Percentiles rank a stretch among this genome's conserved stretches.
These are phyloP conservation scores for Argyrosomus regius DNA, from an alignment of 2,797 vertebrate species.

Conservation along the genomic window DNA sequence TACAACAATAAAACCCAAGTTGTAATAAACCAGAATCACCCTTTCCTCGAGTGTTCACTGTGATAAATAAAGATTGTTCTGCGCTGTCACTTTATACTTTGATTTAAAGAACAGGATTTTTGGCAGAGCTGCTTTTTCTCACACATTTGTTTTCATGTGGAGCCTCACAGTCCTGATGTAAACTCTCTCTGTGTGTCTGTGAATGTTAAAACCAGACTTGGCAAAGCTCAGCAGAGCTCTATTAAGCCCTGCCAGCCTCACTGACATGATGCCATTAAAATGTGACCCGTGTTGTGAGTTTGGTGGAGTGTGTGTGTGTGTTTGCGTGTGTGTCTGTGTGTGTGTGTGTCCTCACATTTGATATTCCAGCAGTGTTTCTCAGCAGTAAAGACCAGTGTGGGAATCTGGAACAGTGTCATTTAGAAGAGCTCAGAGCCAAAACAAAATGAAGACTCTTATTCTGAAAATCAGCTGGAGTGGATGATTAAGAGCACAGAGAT, in stretches of 20 bases:
- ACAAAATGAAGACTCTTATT: constrained; percentile 22
- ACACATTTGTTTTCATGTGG: constrained; percentile 23
- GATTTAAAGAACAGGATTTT: background rate
- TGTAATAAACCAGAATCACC: background rate
- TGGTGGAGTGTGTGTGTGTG: constrained; percentile 17
- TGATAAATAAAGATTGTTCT: background rate
- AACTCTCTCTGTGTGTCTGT: constrained; percentile 14
- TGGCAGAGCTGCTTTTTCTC: background rate
- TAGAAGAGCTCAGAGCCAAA: background rate
- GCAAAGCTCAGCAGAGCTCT: constrained; percentile 48
- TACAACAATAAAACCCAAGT: background rate
- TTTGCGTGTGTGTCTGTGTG: constrained; percentile 13
- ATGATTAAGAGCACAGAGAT: background rate
- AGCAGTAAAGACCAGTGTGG: constrained; percentile 32
- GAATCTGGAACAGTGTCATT: constrained; percentile 25
- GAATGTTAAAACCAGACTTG: constrained; percentile 54
- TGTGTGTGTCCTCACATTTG: constrained; percentile 23
- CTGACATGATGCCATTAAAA: constrained; percentile 60
- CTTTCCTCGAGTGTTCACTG: background rate
- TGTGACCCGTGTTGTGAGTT: constrained; percentile 44
- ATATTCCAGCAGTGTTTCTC: constrained; percentile 38
- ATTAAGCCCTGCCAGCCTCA: constrained; percentile 60
- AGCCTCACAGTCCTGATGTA: constrained; percentile 23
- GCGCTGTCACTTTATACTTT: background rate
- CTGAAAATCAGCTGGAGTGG: constrained; percentile 1